Evolutionary conservation across 2,888 invertebrate genomes (phyloP).

Genomic region (Drosophila mulleri): DNA sequence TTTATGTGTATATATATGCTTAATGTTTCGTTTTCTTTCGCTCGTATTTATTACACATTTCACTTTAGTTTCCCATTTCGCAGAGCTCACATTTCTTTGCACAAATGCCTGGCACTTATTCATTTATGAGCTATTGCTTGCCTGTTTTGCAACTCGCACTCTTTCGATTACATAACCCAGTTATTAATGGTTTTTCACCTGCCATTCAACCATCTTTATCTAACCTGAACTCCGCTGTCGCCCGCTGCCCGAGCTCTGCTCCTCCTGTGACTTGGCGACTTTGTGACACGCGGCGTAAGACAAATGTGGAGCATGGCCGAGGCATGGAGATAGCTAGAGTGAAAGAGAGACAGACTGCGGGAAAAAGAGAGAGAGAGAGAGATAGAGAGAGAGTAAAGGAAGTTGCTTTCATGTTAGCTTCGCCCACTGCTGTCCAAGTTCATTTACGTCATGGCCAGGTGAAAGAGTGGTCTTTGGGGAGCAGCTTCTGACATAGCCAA

Average conservation of each 20-base stretch:
- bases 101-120: conserved; percentile 20
- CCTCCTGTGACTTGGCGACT: conserved; percentile 72
- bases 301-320: conserved; percentile 63
- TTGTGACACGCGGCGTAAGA: conserved; percentile 65
- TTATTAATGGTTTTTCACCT: conserved; percentile 68
- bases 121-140: conserved; percentile 23
- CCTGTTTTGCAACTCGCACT: conserved; percentile 12
- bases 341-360: too few relatives aligned
- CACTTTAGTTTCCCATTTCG: conserved; percentile 1
- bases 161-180: conserved; percentile 71
- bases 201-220: conserved; percentile 18
- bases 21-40: background rate
- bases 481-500: conserved; percentile 56
- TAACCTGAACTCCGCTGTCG: background rate
- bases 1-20: background rate
- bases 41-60: conserved; percentile 1
- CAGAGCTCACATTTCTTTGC: background rate
- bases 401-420: conserved; percentile 18
- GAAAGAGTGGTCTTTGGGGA: conserved; percentile 47
- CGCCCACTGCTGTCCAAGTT: conserved; percentile 45
- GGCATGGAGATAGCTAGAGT: background rate
- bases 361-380: background rate
- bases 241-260: background rate
- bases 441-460: conserved; percentile 74
- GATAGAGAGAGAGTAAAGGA: background rate